Percentiles rank a stretch among this genome's conserved stretches.
Evolutionary conservation across 2,113 vertebrate species (phyloP).

Genomic region (Dipodomys merriami): DNA sequence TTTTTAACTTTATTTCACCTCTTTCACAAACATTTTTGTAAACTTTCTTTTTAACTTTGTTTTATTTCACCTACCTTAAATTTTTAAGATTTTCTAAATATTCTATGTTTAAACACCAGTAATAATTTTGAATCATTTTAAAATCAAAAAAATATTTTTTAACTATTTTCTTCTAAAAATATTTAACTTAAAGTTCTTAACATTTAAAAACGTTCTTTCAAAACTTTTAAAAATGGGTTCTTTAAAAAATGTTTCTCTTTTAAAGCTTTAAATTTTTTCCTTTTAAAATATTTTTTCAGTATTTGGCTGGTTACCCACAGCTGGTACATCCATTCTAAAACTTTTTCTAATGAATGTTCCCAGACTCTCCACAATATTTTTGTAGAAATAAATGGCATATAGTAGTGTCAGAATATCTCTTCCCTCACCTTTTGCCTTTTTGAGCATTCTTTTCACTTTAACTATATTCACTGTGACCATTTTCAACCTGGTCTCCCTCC

Average conservation of each 20-base stretch:
- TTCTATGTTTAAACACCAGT: conserved; percentile 20
- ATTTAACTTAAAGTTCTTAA: conserved; percentile 53
- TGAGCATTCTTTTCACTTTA: conserved; percentile 13
- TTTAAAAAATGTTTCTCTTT: conserved; percentile 33
- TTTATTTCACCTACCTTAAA: conserved; percentile 33
- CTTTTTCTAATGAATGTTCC: conserved; percentile 34
- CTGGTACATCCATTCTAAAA: conserved; percentile 32
- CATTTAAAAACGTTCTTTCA: conserved; percentile 52
- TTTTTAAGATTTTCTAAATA: conserved; percentile 38
- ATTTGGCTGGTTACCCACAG: conserved; percentile 32
- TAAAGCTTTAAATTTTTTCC: conserved; percentile 36
- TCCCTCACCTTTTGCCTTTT: not conserved
- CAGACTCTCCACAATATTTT: conserved; percentile 36
- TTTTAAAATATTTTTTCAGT: conserved; percentile 51
- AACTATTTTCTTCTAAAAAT: conserved; percentile 51
- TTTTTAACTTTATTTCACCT: conserved; percentile 34
- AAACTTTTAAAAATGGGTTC: not conserved
- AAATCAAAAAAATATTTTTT: conserved; percentile 5
- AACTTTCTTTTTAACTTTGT: conserved; percentile 1
- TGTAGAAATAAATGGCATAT: conserved; percentile 50
- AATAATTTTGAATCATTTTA: conserved; percentile 44
- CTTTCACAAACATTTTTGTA: not conserved
- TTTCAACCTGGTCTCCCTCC: conserved; percentile 9
- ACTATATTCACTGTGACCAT: conserved; percentile 19
- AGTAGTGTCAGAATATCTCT: conserved; percentile 9